Evolutionary conservation across 2,113 vertebrate species (phyloP).

Genomic region (Conger conger): DNA sequence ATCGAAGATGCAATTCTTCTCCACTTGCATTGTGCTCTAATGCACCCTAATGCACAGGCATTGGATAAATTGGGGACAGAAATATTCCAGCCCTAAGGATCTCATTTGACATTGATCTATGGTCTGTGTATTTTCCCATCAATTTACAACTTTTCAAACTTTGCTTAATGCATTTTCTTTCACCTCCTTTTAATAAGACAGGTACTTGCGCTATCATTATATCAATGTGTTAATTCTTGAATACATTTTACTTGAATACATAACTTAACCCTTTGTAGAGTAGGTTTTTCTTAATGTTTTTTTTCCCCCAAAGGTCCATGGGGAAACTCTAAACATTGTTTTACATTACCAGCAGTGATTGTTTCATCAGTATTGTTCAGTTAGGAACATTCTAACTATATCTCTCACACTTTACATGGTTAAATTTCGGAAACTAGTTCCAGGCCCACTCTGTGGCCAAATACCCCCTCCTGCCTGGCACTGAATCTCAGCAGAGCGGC

Average conservation of each 20-base stretch:
- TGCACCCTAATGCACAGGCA: background rate
- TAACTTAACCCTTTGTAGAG: too few species aligned
- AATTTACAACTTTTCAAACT: background rate
- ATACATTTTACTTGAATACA: background rate
- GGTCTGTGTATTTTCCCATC: background rate
- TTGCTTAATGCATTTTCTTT: background rate
- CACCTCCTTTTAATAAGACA: background rate
- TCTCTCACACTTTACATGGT: too few species aligned
- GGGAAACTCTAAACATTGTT: too few species aligned
- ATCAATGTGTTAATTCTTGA: background rate
- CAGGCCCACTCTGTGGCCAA: background rate
- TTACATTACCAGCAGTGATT: too few species aligned
- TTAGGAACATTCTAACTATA: too few species aligned
- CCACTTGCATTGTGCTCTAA: too few species aligned
- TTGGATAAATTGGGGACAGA: background rate
- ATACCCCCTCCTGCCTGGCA: background rate
- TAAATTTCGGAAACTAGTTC: background rate
- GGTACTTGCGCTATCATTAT: background rate
- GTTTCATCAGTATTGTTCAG: too few species aligned
- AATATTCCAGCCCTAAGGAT: background rate
- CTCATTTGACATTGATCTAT: background rate
- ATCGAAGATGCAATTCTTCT: too few species aligned
- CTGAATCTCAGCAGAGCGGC: background rate
- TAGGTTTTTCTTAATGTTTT: too few species aligned
- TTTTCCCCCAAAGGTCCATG: too few species aligned